A percentile compares a stretch with the other conserved stretches of the same genome.
These are phyloP conservation scores for Ditylenchus dipsaci DNA, from an alignment of 1,140 invertebrate species.

Conservation along the genomic window DNA sequence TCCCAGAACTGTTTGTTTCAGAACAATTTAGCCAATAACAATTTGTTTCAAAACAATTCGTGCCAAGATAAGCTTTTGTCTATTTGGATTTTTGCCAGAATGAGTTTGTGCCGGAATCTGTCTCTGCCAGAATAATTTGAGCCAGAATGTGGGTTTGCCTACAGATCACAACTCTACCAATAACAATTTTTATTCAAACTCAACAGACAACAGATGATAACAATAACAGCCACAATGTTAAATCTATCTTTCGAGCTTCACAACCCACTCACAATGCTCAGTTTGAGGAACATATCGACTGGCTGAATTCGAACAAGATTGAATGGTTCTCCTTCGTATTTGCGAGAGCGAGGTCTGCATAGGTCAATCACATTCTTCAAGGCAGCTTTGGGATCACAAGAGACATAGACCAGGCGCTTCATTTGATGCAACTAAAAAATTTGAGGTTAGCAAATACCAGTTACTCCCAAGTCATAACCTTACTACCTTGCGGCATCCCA, in stretches of 20 bases:
- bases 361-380: constrained; percentile 81
- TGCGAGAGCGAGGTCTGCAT: constrained; percentile 71
- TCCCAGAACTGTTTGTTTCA: too few relatives aligned
- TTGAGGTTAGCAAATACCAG: not conserved
- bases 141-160: too few relatives aligned
- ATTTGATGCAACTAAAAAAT: constrained; percentile 66
- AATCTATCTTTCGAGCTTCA: constrained; percentile 31
- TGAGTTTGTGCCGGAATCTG: too few relatives aligned
- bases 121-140: too few relatives aligned
- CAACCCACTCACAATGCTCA: constrained; percentile 53
- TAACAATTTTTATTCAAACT: too few relatives aligned
- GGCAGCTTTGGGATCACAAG: constrained; percentile 80
- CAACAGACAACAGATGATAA: not conserved
- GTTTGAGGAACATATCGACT: constrained; percentile 56
- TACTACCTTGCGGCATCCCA: constrained; percentile 46
- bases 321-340: constrained; percentile 63
- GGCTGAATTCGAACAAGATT: constrained; percentile 45
- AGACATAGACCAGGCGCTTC: constrained; percentile 78
- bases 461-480: not conserved
- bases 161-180: too few relatives aligned
- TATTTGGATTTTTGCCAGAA: too few relatives aligned
- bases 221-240: not conserved
- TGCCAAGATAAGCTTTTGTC: too few relatives aligned
- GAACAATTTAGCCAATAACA: too few relatives aligned
- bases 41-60: too few relatives aligned